phyloP scores from a whole-genome alignment of 2,888 invertebrate species.

The Sycophila texana region DNA sequence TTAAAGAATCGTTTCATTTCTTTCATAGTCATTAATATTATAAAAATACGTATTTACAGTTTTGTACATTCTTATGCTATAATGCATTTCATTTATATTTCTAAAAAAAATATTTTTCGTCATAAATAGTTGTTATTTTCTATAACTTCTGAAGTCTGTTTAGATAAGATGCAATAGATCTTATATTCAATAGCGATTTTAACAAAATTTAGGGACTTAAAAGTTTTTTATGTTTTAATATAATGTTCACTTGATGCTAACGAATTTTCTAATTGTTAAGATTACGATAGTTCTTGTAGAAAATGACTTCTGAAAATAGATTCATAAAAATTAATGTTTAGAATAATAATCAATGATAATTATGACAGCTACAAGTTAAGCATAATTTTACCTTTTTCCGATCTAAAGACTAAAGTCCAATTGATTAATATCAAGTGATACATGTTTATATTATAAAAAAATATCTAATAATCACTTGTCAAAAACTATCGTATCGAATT shows the following conservation, averaged over 20 bases:
- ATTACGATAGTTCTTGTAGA: background rate
- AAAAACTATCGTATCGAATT: too few relatives aligned
- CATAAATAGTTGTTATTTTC: slow-evolving; percentile 12
- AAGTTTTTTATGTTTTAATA: too few relatives aligned
- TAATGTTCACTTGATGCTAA: too few relatives aligned
- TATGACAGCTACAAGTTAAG: too few relatives aligned
- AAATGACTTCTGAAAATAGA: background rate
- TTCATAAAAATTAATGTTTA: too few relatives aligned
- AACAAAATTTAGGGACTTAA: too few relatives aligned
- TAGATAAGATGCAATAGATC: too few relatives aligned
- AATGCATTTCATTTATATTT: slow-evolving; percentile 31
- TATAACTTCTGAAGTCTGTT: background rate
- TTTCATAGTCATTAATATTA: slow-evolving; percentile 10
- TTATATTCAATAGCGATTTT: too few relatives aligned
- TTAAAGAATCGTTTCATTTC: background rate
- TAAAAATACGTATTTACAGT: slow-evolving; percentile 33
- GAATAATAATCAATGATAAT: too few relatives aligned
- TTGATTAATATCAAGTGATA: background rate
- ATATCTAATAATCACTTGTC: too few relatives aligned
- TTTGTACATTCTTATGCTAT: slow-evolving; percentile 33
- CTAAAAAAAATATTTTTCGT: slow-evolving; percentile 24
- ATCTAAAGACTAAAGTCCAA: too few relatives aligned
- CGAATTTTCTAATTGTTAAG: background rate
- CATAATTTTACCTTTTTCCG: too few relatives aligned
- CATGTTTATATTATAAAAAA: background rate